A percentile compares a stretch with the other conserved stretches of the same genome.
These are phyloP conservation scores for Neogale vison DNA, from an alignment of 2,113 vertebrate genomes.

Conservation along the genomic window DNA sequence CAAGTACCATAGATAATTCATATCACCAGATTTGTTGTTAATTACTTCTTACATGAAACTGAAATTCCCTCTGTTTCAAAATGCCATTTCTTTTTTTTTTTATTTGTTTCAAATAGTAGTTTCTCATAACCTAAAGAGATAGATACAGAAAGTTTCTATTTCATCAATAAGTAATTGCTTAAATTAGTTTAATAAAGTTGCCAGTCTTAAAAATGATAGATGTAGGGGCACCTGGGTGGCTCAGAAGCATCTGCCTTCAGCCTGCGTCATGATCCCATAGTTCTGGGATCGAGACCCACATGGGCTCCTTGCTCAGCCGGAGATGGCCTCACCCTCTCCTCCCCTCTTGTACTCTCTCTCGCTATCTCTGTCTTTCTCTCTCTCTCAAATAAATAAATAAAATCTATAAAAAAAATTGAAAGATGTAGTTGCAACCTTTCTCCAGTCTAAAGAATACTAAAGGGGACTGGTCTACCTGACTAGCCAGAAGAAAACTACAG, in stretches of 20 bases:
- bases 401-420: neutral
- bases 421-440: neutral
- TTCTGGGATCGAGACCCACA: too few species aligned
- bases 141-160: neutral
- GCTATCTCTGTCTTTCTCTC: too few species aligned
- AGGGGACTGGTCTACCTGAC: neutral
- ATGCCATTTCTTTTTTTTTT: neutral
- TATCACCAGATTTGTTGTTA: neutral
- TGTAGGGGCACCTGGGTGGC: too few species aligned
- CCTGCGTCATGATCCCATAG: too few species aligned
- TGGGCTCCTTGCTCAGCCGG: too few species aligned
- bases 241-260: too few species aligned
- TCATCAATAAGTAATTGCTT: neutral
- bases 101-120: neutral
- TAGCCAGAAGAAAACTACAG: neutral
- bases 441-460: neutral
- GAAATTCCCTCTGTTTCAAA: neutral
- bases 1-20: neutral
- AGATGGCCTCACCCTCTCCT: too few species aligned
- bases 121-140: neutral
- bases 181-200: conserved; percentile 3
- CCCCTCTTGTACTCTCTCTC: too few species aligned
- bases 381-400: too few species aligned
- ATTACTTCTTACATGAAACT: neutral
- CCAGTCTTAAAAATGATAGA: neutral